Evolutionary conservation across 2,797 vertebrate species (phyloP).

Genomic region (Erithacus rubecula): DNA sequence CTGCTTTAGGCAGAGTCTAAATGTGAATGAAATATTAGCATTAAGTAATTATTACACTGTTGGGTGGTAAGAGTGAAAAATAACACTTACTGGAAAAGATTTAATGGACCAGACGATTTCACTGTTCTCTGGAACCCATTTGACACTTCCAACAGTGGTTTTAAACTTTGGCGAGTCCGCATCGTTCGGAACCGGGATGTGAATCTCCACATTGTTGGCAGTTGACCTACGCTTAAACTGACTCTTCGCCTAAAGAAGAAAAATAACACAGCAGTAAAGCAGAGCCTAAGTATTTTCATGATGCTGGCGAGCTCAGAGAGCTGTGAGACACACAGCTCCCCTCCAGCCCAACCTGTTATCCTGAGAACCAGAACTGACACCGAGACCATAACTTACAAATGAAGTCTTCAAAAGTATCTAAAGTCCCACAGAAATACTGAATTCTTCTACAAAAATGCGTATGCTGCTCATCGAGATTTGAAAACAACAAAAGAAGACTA

Average conservation of each 20-base stretch:
- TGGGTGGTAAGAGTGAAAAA: not conserved
- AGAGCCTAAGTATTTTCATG: not conserved
- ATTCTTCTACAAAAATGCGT: not conserved
- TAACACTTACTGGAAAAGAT: slow-evolving; percentile 91
- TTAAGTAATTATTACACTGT: not conserved
- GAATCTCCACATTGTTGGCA: slow-evolving; percentile 98
- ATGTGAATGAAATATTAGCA: not conserved
- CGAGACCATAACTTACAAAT: rapidly evolving
- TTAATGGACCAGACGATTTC: slow-evolving; percentile 99
- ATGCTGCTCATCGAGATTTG: not conserved
- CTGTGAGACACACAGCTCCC: not conserved
- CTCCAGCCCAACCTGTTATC: rapidly evolving
- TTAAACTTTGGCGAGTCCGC: slow-evolving; percentile 99
- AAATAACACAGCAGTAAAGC: not conserved
- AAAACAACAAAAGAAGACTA: not conserved
- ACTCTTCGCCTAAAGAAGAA: slow-evolving; percentile 88
- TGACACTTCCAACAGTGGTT: slow-evolving; percentile 97
- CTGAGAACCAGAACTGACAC: not conserved
- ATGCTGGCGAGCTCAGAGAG: not conserved
- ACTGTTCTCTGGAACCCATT: slow-evolving; percentile 98
- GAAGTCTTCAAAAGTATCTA: not conserved
- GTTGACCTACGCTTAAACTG: slow-evolving; percentile 97
- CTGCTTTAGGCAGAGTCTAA: not conserved
- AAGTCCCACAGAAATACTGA: not conserved
- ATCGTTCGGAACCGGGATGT: slow-evolving; percentile 97